Percentiles rank a stretch among this genome's conserved stretches.
Evolutionary conservation across 2,888 invertebrate genomes (phyloP).

Genomic region (Theretra japonica): DNA sequence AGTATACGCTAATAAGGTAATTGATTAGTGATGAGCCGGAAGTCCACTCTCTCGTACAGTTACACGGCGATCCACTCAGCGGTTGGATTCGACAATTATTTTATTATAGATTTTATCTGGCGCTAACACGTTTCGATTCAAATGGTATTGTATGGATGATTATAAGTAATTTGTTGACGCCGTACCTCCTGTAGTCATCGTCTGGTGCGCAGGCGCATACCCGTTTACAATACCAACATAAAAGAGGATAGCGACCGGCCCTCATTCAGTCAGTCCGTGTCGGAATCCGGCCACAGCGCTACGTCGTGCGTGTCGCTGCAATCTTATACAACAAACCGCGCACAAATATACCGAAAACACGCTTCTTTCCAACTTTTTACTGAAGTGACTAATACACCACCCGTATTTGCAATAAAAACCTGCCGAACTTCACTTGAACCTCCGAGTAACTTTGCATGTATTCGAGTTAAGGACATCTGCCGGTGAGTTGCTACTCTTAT

Average conservation of each 20-base stretch:
- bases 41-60: constrained; percentile 42
- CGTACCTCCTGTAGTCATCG: constrained; percentile 61
- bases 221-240: constrained; percentile 77
- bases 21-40: constrained; percentile 7
- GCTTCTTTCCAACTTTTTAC: background rate
- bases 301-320: constrained; percentile 49
- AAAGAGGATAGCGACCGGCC: constrained; percentile 77
- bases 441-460: constrained; percentile 35
- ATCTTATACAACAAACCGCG: constrained; percentile 21
- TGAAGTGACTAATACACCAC: background rate
- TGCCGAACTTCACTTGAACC: background rate
- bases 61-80: constrained; percentile 52
- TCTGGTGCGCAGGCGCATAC: constrained; percentile 63
- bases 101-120: constrained; percentile 51
- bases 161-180: constrained; percentile 54
- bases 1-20: background rate
- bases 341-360: background rate
- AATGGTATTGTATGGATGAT: constrained; percentile 53
- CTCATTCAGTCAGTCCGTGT: constrained; percentile 74
- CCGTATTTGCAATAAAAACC: background rate
- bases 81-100: constrained; percentile 50
- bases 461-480: constrained; percentile 30
- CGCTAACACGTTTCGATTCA: constrained; percentile 47
- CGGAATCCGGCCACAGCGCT: constrained; percentile 57
- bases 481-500: constrained; percentile 44